phyloP scores from a whole-genome alignment of 2,113 vertebrate genomes.

The Capricornis sumatraensis region DNA sequence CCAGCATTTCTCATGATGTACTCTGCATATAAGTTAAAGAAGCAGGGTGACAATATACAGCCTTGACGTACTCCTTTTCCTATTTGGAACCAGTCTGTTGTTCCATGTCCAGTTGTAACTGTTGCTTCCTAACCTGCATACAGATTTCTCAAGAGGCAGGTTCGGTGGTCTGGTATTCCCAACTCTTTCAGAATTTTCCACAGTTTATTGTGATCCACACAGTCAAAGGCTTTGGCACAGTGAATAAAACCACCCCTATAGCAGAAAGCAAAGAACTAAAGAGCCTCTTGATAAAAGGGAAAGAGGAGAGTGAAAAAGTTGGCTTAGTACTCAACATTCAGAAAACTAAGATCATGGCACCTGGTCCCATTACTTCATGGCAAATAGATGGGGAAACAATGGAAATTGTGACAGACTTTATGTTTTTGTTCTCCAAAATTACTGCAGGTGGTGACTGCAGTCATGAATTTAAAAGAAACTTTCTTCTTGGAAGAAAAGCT shows the following conservation, averaged over 20 bases:
- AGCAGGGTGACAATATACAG: too few species aligned
- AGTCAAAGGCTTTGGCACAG: too few species aligned
- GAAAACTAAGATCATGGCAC: neutral
- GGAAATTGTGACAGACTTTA: neutral
- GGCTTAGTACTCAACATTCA: neutral
- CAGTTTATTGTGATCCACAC: too few species aligned
- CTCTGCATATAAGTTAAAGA: too few species aligned
- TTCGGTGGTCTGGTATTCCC: too few species aligned
- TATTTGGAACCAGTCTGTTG: too few species aligned
- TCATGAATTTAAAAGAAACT: neutral
- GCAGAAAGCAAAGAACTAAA: neutral
- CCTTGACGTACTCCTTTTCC: too few species aligned
- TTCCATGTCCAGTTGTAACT: too few species aligned
- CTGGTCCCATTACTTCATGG: neutral
- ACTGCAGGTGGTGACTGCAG: neutral
- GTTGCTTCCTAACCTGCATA: too few species aligned
- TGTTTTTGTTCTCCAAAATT: neutral
- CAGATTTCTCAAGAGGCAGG: too few species aligned
- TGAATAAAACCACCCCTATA: neutral
- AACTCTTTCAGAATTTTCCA: too few species aligned
- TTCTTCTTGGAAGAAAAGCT: neutral
- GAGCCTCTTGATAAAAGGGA: neutral
- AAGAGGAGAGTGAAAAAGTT: neutral
- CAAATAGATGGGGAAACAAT: neutral
- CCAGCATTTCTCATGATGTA: too few species aligned